A percentile compares a stretch with the other conserved stretches of the same genome.
Evolutionary conservation across 2,888 invertebrate genomes (phyloP).

Genomic region (Petrolisthes manimaculis): DNA sequence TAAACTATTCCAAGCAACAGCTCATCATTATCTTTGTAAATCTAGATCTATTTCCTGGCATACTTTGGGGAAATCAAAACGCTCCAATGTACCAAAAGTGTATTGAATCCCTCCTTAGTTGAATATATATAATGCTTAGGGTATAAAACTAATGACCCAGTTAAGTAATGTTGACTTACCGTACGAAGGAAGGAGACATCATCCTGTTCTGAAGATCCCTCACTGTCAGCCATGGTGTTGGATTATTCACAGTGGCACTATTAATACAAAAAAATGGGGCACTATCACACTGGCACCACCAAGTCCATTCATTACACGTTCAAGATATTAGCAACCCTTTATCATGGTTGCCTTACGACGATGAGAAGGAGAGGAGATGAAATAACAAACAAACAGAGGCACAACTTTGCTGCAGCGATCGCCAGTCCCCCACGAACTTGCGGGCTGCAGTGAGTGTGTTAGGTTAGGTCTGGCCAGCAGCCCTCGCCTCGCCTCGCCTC

Average conservation of each 20-base stretch:
- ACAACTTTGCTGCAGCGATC: slow-evolving; percentile 51
- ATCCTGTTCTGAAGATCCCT: slow-evolving; percentile 98
- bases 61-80: too few species aligned
- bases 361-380: background rate
- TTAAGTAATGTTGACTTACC: slow-evolving; percentile 68
- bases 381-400: slow-evolving; percentile 14
- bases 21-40: too few species aligned
- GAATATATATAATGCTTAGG: too few species aligned
- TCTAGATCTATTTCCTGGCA: too few species aligned
- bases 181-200: slow-evolving; percentile 99
- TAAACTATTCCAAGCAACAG: too few species aligned
- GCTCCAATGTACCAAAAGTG: too few species aligned
- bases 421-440: slow-evolving; percentile 55
- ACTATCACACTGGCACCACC: slow-evolving; percentile 35
- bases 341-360: slow-evolving; percentile 42
- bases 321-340: slow-evolving; percentile 42
- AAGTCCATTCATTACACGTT: slow-evolving; percentile 1
- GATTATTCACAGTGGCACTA: slow-evolving; percentile 44
- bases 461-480: too few species aligned
- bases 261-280: slow-evolving; percentile 36
- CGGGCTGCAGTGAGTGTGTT: slow-evolving; percentile 45
- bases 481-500: background rate
- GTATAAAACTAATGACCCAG: too few species aligned
- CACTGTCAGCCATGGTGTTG: slow-evolving; percentile 85
- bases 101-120: too few species aligned